Base-by-base conservation (phyloP, 2,113 vertebrate species). In the Epinephelus lanceolatus region DNA sequence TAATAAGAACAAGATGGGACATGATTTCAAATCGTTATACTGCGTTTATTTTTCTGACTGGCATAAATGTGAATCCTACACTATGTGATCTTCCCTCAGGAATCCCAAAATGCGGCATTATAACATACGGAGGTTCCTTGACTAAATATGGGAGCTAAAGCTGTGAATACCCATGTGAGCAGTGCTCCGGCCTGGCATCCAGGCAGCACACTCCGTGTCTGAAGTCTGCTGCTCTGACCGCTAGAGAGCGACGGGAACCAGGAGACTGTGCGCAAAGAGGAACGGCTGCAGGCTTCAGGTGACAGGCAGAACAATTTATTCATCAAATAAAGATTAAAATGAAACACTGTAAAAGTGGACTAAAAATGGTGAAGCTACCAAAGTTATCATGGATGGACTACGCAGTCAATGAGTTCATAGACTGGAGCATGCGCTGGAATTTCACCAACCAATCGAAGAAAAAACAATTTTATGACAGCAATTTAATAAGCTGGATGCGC, bases 181-280 rank as follows among this genome's bases (percentile, higher is more conserved):
- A 27, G 1, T 13, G 45, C 55, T 56, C 63, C 60, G 76, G 40
- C 21, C 55, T n/a, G 51, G 65, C 53, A 25, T 11, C 23, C 42
- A 15, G 53, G 42, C 61, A 25, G 55, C 52, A 52, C 53, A 14
- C 47, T 27, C 2, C 1, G 15, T 5, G 79, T n/a, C 40, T 89
- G 83, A 88, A 81, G 61, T 85, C 88, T 56, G 84, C 85, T 10
- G 57, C 78, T 86, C 66, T 81, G 89, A 33, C 94, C 95, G 84
- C 93, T 94, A 94, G 93, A 94, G 94, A 93, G 94, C 94, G 93
- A 95, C 87, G 69, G 70, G 88, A 92, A 84, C 84, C 90, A 86
- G 85, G 59, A 61, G 71, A 75, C 60, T 1, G 61, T 30, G 56
- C 45, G 80, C 53, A 30, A 37, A 55, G 70, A 33, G 62, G 52